Evolutionary conservation across 1,140 invertebrate genomes (phyloP).

Genomic region (Cydia amplana): DNA sequence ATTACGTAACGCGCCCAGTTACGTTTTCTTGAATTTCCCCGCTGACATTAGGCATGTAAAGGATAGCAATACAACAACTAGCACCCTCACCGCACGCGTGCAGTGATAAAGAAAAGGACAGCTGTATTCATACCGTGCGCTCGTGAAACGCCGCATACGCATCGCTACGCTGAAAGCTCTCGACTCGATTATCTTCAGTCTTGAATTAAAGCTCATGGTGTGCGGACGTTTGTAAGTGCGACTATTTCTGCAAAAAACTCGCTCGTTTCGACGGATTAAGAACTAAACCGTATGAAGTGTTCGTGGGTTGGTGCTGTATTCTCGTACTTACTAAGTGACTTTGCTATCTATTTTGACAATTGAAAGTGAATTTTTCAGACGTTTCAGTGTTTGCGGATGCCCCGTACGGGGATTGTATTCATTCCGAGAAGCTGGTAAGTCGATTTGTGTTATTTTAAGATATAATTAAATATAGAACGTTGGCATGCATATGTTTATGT

Average conservation of each 20-base stretch:
- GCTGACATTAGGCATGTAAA: constrained; percentile 56
- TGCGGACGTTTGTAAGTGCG: constrained; percentile 45
- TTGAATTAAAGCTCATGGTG: constrained; percentile 53
- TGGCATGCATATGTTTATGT: constrained; percentile 50
- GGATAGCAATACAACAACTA: constrained; percentile 54
- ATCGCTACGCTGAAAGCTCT: constrained; percentile 66
- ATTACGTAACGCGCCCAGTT: constrained; percentile 61
- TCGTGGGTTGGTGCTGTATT: constrained; percentile 51
- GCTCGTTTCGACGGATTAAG: constrained; percentile 50
- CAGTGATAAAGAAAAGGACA: constrained; percentile 49
- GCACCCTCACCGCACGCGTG: constrained; percentile 24
- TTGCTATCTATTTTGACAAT: constrained; percentile 39
- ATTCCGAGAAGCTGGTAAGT: constrained; percentile 66
- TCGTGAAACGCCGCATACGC: constrained; percentile 57
- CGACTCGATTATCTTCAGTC: constrained; percentile 61
- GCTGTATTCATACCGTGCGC: constrained; percentile 35
- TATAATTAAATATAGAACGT: constrained; percentile 76
- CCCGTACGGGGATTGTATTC: constrained; percentile 49
- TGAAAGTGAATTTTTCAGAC: constrained; percentile 42
- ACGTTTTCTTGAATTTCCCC: constrained; percentile 67
- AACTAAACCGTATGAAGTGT: constrained; percentile 54
- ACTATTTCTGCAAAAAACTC: constrained; percentile 43
- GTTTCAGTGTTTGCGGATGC: constrained; percentile 41
- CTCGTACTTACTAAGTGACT: constrained; percentile 46
- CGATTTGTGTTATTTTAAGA: constrained; percentile 74